Evolutionary conservation across 2,888 invertebrate genomes (phyloP), one percentile per base, ranked within the genome.

Genomic region (Ichneumoninae sp.): DNA sequence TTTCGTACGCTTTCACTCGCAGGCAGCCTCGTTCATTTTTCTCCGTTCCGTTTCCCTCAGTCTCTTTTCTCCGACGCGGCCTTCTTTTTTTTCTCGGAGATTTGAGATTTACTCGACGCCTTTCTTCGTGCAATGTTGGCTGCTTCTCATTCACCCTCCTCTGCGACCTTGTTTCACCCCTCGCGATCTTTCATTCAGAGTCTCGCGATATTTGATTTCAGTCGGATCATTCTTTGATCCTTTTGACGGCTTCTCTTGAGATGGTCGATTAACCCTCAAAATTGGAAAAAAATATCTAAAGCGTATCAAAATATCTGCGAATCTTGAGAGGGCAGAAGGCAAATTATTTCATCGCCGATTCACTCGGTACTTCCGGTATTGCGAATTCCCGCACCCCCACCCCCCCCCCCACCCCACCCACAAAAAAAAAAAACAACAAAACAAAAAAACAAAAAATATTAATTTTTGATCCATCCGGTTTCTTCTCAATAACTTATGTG

Each of bases 1-100:
- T 82, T 68, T 83, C 75, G 75, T 68, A 71, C 26, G 52, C 50
- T 71, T 65, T 47, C 26, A 40, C 54, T 40, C 19, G 65, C 54
- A n/a, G 19, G 13, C 30, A 30, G 44, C 44, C 30, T 7, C 63
- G 10, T 54, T 71, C 40, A 26, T 71, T 71, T 71, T 22, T 13
- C 30, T 54, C 47, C 70, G 19, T 40, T 40, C 52, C 54, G 54
- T 13, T 19, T 47, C 2, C 8, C 63, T 54, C 60, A 30, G 36
- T 69, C 50, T 70, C 70, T 5, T 60, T 78, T 69, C 50, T 3
- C 70, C 63, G 19, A 16, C 26, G 10, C 57, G 36, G 22, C 19
- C 8, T 44, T 54, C 30, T 33, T 22, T 60, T 63, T 63, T 57
- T 19, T 66, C 54, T n/a, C 19, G 13, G 26, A 6, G 26, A 81